phyloP scores from a whole-genome alignment of 2,888 invertebrate species.

The Bombylius discolor region DNA sequence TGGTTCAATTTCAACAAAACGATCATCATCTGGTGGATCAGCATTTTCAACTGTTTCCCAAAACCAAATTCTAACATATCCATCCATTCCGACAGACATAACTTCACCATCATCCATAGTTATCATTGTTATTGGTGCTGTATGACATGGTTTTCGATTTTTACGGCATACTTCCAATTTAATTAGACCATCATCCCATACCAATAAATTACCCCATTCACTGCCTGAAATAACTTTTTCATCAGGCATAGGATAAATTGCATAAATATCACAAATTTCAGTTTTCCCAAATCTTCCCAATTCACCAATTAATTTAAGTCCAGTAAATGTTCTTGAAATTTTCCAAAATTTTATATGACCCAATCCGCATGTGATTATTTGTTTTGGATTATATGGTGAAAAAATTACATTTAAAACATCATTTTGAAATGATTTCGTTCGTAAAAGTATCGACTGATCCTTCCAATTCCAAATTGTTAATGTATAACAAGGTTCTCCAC shows the following conservation, averaged over 20 bases:
- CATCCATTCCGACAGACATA: slow-evolving; percentile 50
- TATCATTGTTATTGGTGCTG: slow-evolving; percentile 47
- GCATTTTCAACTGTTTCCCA: slow-evolving; percentile 84
- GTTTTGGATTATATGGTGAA: slow-evolving; percentile 65
- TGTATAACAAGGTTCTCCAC: slow-evolving; percentile 74
- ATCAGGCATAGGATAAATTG: slow-evolving; percentile 73
- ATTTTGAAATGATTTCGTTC: slow-evolving; percentile 71
- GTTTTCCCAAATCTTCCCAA: slow-evolving; percentile 87
- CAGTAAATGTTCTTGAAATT: slow-evolving; percentile 83
- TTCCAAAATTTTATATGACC: slow-evolving; percentile 87
- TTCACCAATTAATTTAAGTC: slow-evolving; percentile 75
- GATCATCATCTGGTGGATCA: slow-evolving; percentile 68
- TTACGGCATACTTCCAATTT: slow-evolving; percentile 68
- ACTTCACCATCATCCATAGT: slow-evolving; percentile 28
- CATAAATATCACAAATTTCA: slow-evolving; percentile 78
- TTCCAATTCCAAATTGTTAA: slow-evolving; percentile 86
- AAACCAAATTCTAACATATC: slow-evolving; percentile 73
- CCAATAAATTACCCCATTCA: slow-evolving; percentile 81
- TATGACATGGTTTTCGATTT: slow-evolving; percentile 60
- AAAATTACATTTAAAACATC: slow-evolving; percentile 69
- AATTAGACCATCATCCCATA: slow-evolving; percentile 84
- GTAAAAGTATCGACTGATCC: slow-evolving; percentile 56
- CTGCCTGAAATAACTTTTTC: slow-evolving; percentile 80
- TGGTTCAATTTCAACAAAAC: slow-evolving; percentile 71
- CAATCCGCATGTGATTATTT: slow-evolving; percentile 63